Evolutionary conservation across 2,888 invertebrate species (phyloP).

Genomic region (Strigamia transsilvanica): DNA sequence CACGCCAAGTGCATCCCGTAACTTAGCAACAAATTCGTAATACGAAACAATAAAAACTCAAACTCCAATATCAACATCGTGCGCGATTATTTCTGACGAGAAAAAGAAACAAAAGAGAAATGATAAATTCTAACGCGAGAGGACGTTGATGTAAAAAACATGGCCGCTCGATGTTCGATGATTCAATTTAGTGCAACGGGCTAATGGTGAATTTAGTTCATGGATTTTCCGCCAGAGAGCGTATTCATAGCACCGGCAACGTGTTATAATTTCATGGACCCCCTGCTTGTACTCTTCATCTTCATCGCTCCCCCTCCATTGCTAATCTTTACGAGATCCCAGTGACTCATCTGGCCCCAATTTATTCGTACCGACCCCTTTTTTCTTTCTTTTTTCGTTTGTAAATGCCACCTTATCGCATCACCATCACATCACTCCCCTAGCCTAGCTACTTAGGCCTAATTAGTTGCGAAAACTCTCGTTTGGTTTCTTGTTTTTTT

Average conservation of each 20-base stretch:
- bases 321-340: constrained; percentile 38
- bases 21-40: constrained; percentile 1
- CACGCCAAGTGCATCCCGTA: not conserved
- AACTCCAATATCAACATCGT: not conserved
- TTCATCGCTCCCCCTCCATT: not conserved
- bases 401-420: constrained; percentile 7
- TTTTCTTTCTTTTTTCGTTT: not conserved
- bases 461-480: not conserved
- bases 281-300: constrained; percentile 30
- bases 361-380: constrained; percentile 3
- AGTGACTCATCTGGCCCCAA: constrained; percentile 21
- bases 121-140: no score
- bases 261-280: constrained; percentile 38
- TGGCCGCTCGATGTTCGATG: not conserved
- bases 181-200: not conserved
- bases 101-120: not conserved
- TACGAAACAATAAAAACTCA: not conserved
- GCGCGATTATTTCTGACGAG: not conserved
- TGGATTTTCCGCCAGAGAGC: constrained; percentile 31
- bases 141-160: not conserved
- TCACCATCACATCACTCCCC: not conserved
- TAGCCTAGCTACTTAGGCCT: not conserved
- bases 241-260: constrained; percentile 26
- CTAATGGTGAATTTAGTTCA: constrained; percentile 11
- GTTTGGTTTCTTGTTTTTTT: no score